These are phyloP conservation scores for Caenorhabditis becei DNA, from an alignment of 2,888 invertebrate species.

Conservation along the genomic window DNA sequence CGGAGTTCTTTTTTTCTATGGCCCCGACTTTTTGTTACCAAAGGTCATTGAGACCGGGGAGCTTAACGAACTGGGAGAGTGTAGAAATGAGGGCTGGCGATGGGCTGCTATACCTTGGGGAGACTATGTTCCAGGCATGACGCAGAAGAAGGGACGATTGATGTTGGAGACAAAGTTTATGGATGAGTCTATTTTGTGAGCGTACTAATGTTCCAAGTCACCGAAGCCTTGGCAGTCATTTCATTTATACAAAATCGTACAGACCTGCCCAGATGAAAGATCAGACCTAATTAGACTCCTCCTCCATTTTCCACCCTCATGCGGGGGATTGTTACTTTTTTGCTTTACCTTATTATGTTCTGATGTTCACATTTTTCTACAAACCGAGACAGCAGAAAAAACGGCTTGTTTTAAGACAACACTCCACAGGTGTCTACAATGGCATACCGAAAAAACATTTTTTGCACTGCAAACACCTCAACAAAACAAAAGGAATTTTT, in stretches of 20 bases:
- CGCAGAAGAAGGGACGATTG: constrained; percentile 14
- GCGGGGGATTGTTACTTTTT: not conserved
- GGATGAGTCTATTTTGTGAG: constrained; percentile 17
- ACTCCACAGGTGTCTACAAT: not conserved
- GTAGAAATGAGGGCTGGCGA: constrained; percentile 23
- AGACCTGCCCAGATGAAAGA: not conserved
- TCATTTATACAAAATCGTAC: too few species aligned
- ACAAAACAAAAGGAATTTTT: not conserved
- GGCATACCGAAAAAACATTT: not conserved
- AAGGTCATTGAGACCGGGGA: constrained; percentile 45
- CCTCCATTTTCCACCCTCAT: not conserved
- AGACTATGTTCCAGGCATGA: constrained; percentile 2
- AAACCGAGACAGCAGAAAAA: not conserved
- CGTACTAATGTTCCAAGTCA: too few species aligned
- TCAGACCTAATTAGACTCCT: not conserved
- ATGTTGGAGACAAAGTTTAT: constrained; percentile 43
- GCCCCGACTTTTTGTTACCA: constrained; percentile 15
- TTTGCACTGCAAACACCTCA: not conserved
- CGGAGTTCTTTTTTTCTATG: constrained; percentile 26
- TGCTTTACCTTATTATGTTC: constrained; percentile 1
- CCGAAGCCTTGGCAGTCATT: too few species aligned
- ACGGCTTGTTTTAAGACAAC: not conserved
- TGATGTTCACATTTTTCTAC: not conserved
- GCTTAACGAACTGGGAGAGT: constrained; percentile 49
- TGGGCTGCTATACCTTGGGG: constrained; percentile 32